phyloP scores from a whole-genome alignment of 30 jellyfish, hydroid and myxozoan species.

The Catostylus mosaicus region DNA sequence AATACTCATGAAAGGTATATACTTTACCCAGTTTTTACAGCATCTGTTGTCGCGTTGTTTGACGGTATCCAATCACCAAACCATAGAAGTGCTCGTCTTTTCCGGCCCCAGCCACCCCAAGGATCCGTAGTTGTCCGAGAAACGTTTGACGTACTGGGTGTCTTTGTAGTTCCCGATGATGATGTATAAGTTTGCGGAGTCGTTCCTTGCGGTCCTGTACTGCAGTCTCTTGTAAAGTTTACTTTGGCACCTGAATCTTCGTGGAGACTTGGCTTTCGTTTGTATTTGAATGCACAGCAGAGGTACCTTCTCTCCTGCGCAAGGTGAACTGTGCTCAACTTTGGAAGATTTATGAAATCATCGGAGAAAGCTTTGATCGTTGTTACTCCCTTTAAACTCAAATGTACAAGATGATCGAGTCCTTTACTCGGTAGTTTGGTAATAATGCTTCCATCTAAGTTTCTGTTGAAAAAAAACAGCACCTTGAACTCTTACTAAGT shows the following conservation, averaged over 20 bases:
- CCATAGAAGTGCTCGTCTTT: constrained; percentile 59
- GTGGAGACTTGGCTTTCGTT: constrained; percentile 32
- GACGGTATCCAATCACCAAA: constrained; percentile 42
- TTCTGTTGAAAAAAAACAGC: constrained; percentile 25
- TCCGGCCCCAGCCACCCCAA: constrained; percentile 66
- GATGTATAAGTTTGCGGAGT: constrained; percentile 7
- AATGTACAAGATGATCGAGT: constrained; percentile 32
- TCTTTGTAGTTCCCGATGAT: constrained; percentile 2
- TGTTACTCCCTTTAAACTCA: constrained; percentile 55
- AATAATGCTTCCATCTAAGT: constrained; percentile 53
- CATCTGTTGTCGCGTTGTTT: constrained; percentile 16
- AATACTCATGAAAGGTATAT: no score
- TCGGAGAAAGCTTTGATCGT: constrained; percentile 60
- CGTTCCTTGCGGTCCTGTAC: constrained; percentile 30
- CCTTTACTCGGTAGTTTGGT: constrained; percentile 79
- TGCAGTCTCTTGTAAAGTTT: constrained; percentile 43
- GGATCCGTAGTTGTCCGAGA: constrained; percentile 39
- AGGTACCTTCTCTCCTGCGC: constrained; percentile 78
- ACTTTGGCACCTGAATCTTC: neutral
- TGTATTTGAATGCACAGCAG: constrained; percentile 90
- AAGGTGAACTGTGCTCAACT: constrained; percentile 62
- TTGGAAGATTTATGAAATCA: constrained; percentile 75
- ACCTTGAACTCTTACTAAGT: no score
- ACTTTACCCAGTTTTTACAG: constrained; percentile 32
- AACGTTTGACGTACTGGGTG: neutral